Evolutionary conservation across 2,797 vertebrate species (phyloP).

Genomic region (Morus bassanus): DNA sequence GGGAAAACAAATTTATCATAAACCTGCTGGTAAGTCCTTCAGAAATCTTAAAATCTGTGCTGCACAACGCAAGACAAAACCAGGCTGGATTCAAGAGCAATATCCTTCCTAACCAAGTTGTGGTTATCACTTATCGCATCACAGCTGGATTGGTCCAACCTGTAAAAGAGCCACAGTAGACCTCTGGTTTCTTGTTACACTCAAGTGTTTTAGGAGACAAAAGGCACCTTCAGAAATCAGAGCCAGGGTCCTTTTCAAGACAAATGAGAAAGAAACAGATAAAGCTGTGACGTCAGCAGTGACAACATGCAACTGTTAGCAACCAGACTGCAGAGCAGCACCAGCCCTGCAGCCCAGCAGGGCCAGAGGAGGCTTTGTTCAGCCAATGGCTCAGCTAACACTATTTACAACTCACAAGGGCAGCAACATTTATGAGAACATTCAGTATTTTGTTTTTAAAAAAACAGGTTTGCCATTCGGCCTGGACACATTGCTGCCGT

Average conservation of each 20-base stretch:
- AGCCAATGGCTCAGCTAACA: not conserved
- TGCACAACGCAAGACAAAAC: not conserved
- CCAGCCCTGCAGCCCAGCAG: not conserved
- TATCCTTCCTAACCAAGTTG: fast-evolving
- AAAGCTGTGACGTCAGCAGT: not conserved
- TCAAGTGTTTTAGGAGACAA: not conserved
- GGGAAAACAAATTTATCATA: not conserved
- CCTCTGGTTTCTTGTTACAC: not conserved
- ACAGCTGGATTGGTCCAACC: not conserved
- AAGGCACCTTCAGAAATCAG: not conserved
- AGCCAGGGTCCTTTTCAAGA: not conserved
- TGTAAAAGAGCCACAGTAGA: not conserved
- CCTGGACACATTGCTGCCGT: not conserved
- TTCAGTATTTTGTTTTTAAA: not conserved
- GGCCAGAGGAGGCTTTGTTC: not conserved
- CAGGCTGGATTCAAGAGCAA: not conserved
- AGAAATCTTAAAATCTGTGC: not conserved
- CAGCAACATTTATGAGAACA: not conserved
- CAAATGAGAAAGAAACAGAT: not conserved
- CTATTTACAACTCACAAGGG: not conserved
- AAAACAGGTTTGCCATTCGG: not conserved
- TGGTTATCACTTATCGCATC: not conserved
- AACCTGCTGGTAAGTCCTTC: not conserved
- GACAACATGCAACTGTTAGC: not conserved
- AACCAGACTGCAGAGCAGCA: not conserved